Conservation (phyloP, 2,797 vertebrate species). For the Sebastes itinus region DNA sequence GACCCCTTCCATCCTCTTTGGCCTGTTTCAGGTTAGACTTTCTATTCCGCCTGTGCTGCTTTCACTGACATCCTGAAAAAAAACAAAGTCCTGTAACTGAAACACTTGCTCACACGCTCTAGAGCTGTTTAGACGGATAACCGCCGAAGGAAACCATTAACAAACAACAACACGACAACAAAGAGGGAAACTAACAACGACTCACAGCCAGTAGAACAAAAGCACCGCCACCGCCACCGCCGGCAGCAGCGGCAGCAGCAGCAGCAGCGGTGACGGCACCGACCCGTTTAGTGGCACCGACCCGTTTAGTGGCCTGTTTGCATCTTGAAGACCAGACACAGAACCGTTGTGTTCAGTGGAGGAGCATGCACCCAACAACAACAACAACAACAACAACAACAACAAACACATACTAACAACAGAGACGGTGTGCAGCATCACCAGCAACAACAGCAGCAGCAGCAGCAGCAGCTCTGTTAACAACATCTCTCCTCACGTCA, state of each 20-base stretch:
- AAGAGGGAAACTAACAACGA: constrained; percentile 87
- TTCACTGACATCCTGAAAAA: constrained; percentile 93
- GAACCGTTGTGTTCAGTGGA: constrained; percentile 73
- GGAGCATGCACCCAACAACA: constrained; percentile 81
- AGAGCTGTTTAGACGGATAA: constrained; percentile 89
- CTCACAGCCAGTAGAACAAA: constrained; percentile 81
- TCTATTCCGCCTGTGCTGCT: constrained; percentile 95
- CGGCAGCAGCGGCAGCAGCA: constrained; percentile 26
- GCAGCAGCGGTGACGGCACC: constrained; percentile 80
- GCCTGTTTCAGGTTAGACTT: constrained; percentile 97
- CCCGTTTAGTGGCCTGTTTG: constrained; percentile 75
- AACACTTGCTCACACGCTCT: constrained; percentile 92
- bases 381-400: constrained; percentile 24
- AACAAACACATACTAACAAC: constrained; percentile 88
- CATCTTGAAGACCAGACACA: constrained; percentile 83
- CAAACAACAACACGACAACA: constrained; percentile 78
- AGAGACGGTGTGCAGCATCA: constrained; percentile 54
- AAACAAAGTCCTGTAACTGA: constrained; percentile 89
- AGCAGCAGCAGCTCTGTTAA: constrained; percentile 77
- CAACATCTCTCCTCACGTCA: constrained; percentile 79
- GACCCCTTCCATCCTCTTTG: constrained; percentile 89
- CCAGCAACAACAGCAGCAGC: constrained; percentile 75
- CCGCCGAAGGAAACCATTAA: constrained; percentile 89
- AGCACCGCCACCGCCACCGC: constrained; percentile 20
- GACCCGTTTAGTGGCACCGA: constrained; percentile 57